A percentile compares a stretch with the other conserved stretches of the same genome.
Evolutionary conservation across 1,140 invertebrate genomes (phyloP).

Genomic region (Magallana gigas): DNA sequence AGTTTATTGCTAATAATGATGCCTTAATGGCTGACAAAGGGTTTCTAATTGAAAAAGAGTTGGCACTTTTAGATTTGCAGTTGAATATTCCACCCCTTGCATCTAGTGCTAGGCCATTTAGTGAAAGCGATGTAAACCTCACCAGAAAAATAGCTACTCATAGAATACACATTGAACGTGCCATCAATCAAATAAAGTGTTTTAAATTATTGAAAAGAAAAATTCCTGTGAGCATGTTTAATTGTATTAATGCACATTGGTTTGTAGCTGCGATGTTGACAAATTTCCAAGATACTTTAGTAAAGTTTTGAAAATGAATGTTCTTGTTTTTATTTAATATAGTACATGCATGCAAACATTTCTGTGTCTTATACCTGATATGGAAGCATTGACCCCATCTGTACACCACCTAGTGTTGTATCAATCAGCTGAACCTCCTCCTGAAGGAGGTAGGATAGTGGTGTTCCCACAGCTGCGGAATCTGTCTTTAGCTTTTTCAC

Average conservation of each 20-base stretch:
- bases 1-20: background rate
- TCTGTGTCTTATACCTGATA: background rate
- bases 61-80: constrained; percentile 39
- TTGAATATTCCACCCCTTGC: constrained; percentile 55
- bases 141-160: constrained; percentile 54
- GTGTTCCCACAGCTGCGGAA: no score
- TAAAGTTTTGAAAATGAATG: background rate
- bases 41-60: constrained; percentile 51
- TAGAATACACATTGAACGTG: constrained; percentile 46
- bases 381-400: background rate
- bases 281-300: constrained; percentile 38
- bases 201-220: constrained; percentile 47
- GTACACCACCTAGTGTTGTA: background rate
- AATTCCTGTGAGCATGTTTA: constrained; percentile 37
- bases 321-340: background rate
- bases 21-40: constrained; percentile 43
- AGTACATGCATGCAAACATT: background rate
- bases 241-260: constrained; percentile 49
- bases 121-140: constrained; percentile 37
- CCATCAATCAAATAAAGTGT: constrained; percentile 43
- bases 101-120: constrained; percentile 15
- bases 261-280: constrained; percentile 48
- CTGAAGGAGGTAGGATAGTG: no score
- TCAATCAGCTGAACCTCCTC: background rate
- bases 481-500: background rate